Evolutionary conservation across 2,113 vertebrate species (phyloP).

Genomic region (Toxotes chatareus): DNA sequence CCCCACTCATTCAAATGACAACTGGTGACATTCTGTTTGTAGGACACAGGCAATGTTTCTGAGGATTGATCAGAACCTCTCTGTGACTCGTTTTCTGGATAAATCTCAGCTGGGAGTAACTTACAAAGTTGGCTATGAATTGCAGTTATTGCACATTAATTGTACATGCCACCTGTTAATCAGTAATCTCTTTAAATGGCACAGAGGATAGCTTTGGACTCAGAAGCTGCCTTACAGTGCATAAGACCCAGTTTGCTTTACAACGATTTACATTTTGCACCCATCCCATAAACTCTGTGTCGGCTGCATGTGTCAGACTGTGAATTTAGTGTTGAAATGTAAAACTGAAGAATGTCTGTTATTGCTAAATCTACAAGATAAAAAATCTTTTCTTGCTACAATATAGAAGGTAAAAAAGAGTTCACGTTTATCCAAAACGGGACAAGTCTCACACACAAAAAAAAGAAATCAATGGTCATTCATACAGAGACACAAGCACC

Average conservation of each 20-base stretch:
- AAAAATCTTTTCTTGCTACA: conserved; percentile 84
- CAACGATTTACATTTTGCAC: conserved; percentile 33
- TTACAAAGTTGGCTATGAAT: conserved; percentile 22
- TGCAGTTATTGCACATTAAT: conserved; percentile 69
- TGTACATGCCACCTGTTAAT: conserved; percentile 33
- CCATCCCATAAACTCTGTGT: conserved; percentile 23
- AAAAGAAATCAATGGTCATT: conserved; percentile 64
- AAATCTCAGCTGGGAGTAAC: conserved; percentile 47
- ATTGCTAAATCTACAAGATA: conserved; percentile 86
- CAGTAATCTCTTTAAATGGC: conserved; percentile 67
- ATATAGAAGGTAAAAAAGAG: conserved; percentile 82
- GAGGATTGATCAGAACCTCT: conserved; percentile 15
- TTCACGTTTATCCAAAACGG: conserved; percentile 74
- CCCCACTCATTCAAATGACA: conserved; percentile 41
- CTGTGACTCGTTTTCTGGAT: conserved; percentile 35
- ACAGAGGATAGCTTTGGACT: conserved; percentile 50
- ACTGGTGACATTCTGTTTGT: conserved; percentile 74
- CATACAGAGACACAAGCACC: conserved; percentile 80
- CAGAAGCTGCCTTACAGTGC: conserved; percentile 70
- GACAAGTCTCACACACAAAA: conserved; percentile 45
- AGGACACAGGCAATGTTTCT: conserved; percentile 11
- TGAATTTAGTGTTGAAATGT: conserved; percentile 42
- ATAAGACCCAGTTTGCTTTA: conserved; percentile 55
- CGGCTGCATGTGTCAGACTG: neutral
- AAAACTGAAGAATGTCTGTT: conserved; percentile 75